Conservation (phyloP, 2,888 invertebrate species). For the Poecilus cupreus region DNA sequence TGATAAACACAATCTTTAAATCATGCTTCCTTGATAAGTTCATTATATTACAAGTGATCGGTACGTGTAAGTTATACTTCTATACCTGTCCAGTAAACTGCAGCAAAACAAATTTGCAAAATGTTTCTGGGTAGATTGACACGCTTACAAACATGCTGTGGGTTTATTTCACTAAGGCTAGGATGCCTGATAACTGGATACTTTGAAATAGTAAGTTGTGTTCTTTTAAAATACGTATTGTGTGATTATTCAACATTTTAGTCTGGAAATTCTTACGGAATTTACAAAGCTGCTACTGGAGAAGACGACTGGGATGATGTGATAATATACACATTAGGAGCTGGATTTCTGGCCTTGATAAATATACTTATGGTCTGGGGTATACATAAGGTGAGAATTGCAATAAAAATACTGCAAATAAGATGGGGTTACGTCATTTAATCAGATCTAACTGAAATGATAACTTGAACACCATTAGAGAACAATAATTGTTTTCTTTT, state of each 20-base stretch:
- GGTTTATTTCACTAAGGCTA: slow-evolving; percentile 64
- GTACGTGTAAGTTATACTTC: neutral
- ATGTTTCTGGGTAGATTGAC: slow-evolving; percentile 18
- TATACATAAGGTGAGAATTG: slow-evolving; percentile 19
- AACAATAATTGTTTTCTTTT: too few relatives aligned
- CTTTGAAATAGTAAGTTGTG: slow-evolving; percentile 65
- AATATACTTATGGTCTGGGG: slow-evolving; percentile 32
- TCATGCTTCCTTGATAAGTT: neutral
- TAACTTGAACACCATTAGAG: too few relatives aligned
- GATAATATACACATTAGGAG: neutral
- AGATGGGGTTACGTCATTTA: too few relatives aligned
- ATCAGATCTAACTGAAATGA: too few relatives aligned
- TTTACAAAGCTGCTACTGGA: slow-evolving; percentile 14
- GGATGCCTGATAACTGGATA: slow-evolving; percentile 65
- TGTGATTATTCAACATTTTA: neutral
- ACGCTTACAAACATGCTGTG: slow-evolving; percentile 60
- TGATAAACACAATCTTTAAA: slow-evolving; percentile 3
- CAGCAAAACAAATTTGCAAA: neutral
- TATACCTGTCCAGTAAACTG: neutral
- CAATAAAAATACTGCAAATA: too few relatives aligned
- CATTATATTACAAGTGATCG: neutral
- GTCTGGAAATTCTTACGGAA: slow-evolving; percentile 31
- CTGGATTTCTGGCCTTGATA: neutral
- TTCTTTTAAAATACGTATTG: neutral
- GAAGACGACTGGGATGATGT: slow-evolving; percentile 32